These are phyloP conservation scores for Orthosia incerta DNA, from an alignment of 2,888 invertebrate species.

Conservation along the genomic window DNA sequence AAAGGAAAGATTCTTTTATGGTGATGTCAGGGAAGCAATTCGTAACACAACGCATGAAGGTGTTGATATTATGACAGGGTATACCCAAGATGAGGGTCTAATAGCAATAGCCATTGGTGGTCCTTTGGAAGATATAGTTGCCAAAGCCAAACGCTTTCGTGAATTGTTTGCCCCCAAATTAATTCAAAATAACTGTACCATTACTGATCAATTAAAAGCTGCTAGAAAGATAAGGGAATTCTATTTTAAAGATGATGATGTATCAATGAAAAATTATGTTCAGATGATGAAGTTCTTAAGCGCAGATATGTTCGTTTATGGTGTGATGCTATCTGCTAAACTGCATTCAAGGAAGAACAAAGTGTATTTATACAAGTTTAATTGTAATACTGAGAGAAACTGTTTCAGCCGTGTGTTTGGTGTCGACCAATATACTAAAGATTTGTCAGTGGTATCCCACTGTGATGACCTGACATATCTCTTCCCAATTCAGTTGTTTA, in stretches of 20 bases:
- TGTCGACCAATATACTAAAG: conserved; percentile 51
- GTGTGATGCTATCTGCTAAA: conserved; percentile 69
- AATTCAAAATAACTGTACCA: conserved; percentile 68
- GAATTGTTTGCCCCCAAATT: conserved; percentile 76
- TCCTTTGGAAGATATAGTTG: conserved; percentile 61
- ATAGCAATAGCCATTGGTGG: conserved; percentile 57
- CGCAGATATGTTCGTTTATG: conserved; percentile 71
- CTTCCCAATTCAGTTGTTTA: conserved; percentile 67
- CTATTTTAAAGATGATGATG: conserved; percentile 70
- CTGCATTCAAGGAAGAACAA: conserved; percentile 69
- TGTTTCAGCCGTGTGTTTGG: conserved; percentile 65
- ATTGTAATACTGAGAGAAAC: conserved; percentile 77
- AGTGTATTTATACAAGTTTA: conserved; percentile 78
- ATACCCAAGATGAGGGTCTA: conserved; percentile 93
- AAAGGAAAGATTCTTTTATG: conserved; percentile 77
- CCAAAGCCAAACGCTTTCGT: conserved; percentile 69
- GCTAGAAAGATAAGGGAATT: conserved; percentile 73
- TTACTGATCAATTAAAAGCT: conserved; percentile 72
- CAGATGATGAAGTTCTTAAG: conserved; percentile 66
- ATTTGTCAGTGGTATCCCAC: conserved; percentile 69
- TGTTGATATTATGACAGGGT: conserved; percentile 93
- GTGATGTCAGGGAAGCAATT: conserved; percentile 76
- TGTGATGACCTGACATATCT: conserved; percentile 78
- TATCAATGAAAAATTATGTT: conserved; percentile 67
- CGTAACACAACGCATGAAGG: conserved; percentile 85